phyloP scores from a whole-genome alignment of 2,797 vertebrate genomes.

The Staurois parvus region DNA sequence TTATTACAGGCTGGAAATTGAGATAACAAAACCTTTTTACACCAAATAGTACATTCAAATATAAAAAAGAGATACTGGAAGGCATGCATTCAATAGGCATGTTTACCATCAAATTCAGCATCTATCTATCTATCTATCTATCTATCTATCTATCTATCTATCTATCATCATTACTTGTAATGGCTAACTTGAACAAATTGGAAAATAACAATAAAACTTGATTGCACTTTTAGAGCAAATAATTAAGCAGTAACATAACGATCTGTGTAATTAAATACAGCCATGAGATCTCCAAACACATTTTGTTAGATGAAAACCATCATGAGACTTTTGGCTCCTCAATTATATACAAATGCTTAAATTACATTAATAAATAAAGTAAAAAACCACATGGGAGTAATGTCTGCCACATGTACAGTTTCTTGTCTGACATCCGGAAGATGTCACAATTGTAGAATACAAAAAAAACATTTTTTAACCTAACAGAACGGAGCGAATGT shows the following conservation, averaged over 20 bases:
- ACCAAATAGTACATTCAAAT: too few species aligned
- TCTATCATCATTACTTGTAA: neutral
- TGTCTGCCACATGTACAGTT: neutral
- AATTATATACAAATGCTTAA: neutral
- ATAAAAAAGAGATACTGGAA: too few species aligned
- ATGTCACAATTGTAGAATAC: neutral
- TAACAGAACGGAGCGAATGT: too few species aligned
- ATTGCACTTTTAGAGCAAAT: neutral
- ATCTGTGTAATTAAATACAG: neutral
- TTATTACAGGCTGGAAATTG: too few species aligned
- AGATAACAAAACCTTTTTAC: too few species aligned
- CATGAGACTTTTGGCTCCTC: neutral
- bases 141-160: too few species aligned
- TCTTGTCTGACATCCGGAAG: neutral
- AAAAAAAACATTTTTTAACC: neutral
- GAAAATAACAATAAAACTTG: neutral
- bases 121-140: too few species aligned
- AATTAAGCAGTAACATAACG: neutral
- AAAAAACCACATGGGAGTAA: neutral
- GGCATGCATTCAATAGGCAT: too few species aligned
- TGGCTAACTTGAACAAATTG: neutral
- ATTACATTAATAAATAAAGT: neutral
- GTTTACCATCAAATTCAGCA: too few species aligned
- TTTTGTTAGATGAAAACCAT: slow-evolving; percentile 3
- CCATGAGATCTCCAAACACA: neutral